A percentile compares a stretch with the other conserved stretches of the same genome.
These are phyloP conservation scores for Diglossa brunneiventris DNA, from an alignment of 2,113 vertebrate species.

Conservation along the genomic window DNA sequence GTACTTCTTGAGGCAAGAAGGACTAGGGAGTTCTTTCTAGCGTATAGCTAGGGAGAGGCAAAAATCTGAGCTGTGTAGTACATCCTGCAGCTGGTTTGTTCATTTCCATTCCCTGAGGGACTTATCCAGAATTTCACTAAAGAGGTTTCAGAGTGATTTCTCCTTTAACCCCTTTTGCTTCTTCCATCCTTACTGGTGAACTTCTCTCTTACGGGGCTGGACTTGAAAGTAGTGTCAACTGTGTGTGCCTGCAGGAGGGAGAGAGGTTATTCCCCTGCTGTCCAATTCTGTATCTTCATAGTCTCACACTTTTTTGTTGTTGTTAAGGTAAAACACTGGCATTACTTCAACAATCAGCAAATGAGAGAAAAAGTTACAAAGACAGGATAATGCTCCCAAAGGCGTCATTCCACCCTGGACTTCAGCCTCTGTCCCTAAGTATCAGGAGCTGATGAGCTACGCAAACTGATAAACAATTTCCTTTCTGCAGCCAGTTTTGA, in stretches of 20 bases:
- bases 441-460: background rate
- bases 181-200: background rate
- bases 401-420: background rate
- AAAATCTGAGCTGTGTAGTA: background rate
- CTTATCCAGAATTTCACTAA: background rate
- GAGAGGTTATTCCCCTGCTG: background rate
- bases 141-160: background rate
- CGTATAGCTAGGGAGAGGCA: background rate
- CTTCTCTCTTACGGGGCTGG: background rate
- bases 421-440: background rate
- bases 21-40: background rate
- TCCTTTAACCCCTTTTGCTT: slow-evolving; percentile 11
- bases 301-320: background rate
- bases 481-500: background rate
- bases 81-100: slow-evolving; percentile 11
- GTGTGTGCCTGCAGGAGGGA: background rate
- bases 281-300: background rate
- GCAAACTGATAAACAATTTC: background rate
- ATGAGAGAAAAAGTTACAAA: background rate
- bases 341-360: background rate
- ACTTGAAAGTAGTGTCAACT: background rate
- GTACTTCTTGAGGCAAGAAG: background rate
- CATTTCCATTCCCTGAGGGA: background rate
- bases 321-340: background rate
- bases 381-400: background rate